These are phyloP conservation scores for Heptranchias perlo DNA, from an alignment of 2,113 vertebrate genomes.

Conservation along the genomic window DNA sequence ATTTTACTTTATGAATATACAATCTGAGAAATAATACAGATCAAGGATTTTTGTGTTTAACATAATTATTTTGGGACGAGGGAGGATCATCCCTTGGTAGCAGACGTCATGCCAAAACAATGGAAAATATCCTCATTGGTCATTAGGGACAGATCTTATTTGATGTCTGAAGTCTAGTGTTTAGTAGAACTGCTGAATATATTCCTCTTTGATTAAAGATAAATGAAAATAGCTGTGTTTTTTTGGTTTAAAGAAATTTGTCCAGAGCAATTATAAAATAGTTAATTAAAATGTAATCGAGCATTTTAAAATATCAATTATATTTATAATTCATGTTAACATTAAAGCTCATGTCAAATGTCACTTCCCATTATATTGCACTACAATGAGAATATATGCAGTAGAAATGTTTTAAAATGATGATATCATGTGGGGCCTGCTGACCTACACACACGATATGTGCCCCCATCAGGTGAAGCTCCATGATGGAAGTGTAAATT, in stretches of 20 bases:
- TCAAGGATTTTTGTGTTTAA: neutral
- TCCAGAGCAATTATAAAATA: neutral
- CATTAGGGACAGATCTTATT: neutral
- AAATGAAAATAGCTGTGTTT: neutral
- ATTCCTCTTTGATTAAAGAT: neutral
- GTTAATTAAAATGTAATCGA: conserved; percentile 12
- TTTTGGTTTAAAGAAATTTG: conserved; percentile 7
- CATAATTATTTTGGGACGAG: neutral
- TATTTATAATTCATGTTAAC: conserved; percentile 16
- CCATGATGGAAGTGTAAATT: neutral
- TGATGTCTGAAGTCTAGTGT: neutral
- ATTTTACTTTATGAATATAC: neutral
- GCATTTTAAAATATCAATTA: neutral
- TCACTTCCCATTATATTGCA: neutral
- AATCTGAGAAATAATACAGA: neutral
- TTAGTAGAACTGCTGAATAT: neutral
- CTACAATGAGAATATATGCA: neutral
- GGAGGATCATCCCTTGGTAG: neutral
- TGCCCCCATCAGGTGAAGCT: neutral
- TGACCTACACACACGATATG: neutral
- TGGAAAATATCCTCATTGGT: neutral
- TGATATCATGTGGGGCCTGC: neutral
- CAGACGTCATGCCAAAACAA: neutral
- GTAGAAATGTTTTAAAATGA: neutral
- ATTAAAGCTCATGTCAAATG: neutral